Percentiles rank a stretch among this genome's conserved stretches.
phyloP scores from a whole-genome alignment of 2,113 vertebrate genomes.

The Prinia subflava region DNA sequence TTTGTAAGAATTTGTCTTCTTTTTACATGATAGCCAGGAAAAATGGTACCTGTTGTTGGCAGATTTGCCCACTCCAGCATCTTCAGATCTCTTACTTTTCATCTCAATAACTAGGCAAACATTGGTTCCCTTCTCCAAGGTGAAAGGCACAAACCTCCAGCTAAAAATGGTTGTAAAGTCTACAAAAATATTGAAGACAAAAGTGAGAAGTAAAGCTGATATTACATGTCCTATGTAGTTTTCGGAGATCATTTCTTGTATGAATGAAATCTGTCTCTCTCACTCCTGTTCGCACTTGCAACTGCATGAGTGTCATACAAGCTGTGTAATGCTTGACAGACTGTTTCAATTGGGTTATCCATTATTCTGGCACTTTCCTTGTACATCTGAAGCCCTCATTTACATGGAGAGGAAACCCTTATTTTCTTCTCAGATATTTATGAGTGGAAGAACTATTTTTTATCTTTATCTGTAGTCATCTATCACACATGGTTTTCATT shows the following conservation, averaged over 20 bases:
- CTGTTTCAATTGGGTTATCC: not conserved
- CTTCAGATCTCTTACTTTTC: not conserved
- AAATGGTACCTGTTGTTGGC: not conserved
- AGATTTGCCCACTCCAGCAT: not conserved
- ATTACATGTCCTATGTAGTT: not conserved
- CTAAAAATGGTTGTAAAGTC: not conserved
- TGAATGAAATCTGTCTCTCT: conserved; percentile 21
- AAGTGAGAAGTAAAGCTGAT: not conserved
- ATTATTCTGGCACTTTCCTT: not conserved
- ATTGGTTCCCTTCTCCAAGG: not conserved
- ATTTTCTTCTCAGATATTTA: not conserved
- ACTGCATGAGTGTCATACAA: not conserved
- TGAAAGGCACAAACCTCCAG: not conserved
- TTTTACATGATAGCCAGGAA: not conserved
- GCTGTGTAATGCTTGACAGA: not conserved
- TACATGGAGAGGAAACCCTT: not conserved
- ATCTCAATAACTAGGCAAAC: not conserved
- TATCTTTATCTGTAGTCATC: not conserved
- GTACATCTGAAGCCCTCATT: not conserved
- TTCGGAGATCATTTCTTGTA: not conserved
- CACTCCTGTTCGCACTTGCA: not conserved
- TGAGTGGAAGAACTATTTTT: not conserved
- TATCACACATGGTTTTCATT: not conserved
- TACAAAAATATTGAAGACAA: not conserved
- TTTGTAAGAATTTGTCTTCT: not conserved